These are phyloP conservation scores for Taeniopygia guttata DNA, from an alignment of 2,797 vertebrate species.

Conservation along the genomic window DNA sequence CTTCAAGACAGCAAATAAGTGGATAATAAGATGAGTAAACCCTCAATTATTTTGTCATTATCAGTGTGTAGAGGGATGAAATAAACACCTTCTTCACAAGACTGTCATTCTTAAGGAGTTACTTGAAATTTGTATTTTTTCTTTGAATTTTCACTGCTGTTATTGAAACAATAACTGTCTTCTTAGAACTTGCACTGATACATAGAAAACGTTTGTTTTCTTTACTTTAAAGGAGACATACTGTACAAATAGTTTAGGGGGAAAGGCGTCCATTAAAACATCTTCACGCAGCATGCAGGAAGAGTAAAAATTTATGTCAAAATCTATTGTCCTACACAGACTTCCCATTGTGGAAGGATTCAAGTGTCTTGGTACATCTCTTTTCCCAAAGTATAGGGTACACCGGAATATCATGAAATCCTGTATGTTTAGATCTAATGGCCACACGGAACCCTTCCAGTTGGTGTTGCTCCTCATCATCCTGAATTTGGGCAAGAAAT, in stretches of 20 bases:
- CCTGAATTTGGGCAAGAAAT: not conserved
- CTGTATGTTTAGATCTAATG: not conserved
- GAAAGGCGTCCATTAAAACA: not conserved
- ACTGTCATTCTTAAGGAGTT: not conserved
- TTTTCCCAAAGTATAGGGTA: not conserved
- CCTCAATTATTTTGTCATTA: not conserved
- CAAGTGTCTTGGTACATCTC: not conserved
- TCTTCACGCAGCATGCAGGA: not conserved
- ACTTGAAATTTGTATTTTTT: not conserved
- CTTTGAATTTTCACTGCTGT: not conserved
- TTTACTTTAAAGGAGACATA: not conserved
- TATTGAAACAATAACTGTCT: not conserved
- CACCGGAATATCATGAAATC: not conserved
- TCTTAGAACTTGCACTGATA: not conserved
- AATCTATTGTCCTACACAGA: not conserved
- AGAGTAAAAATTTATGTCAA: not conserved
- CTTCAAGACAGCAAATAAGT: not conserved
- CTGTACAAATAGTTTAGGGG: not conserved
- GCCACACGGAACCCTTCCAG: rapidly evolving
- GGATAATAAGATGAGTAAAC: not conserved
- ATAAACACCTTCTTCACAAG: not conserved
- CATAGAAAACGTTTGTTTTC: rapidly evolving
- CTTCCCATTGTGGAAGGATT: not conserved
- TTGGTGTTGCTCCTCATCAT: not conserved
- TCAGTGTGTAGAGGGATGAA: not conserved